phyloP scores from a whole-genome alignment of 2,113 vertebrate species.

The Hipposideros armiger region DNA sequence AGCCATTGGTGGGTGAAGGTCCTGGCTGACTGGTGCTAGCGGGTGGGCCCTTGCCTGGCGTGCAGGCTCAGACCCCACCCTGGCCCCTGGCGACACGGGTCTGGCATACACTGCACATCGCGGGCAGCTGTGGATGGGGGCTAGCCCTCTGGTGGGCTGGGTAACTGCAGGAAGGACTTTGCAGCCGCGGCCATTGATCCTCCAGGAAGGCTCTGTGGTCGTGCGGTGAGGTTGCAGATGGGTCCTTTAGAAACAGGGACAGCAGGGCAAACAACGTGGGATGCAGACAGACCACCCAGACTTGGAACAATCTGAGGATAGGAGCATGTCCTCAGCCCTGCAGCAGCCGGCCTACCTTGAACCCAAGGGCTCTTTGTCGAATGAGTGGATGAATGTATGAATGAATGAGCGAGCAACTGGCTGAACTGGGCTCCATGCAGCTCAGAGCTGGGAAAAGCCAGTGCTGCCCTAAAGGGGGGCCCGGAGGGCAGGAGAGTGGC shows the following conservation, averaged over 20 bases:
- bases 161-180: accelerated
- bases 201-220: too few relatives aligned
- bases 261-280: accelerated
- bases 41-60: neutral
- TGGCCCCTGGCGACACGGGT: neutral
- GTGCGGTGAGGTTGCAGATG: neutral
- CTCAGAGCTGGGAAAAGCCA: neutral
- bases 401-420: neutral
- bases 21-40: accelerated
- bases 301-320: neutral
- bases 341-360: accelerated
- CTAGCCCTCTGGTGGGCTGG: neutral
- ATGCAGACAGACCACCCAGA: accelerated
- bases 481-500: neutral
- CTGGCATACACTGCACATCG: accelerated
- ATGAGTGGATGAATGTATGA: neutral
- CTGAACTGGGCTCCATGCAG: neutral
- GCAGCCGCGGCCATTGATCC: accelerated
- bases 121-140: neutral
- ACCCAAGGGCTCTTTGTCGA: neutral
- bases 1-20: accelerated
- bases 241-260: neutral
- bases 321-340: accelerated
- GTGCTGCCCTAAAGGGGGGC: neutral
- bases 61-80: accelerated